These are phyloP conservation scores for Magallana angulata DNA, from an alignment of 1,140 invertebrate genomes.

Conservation along the genomic window DNA sequence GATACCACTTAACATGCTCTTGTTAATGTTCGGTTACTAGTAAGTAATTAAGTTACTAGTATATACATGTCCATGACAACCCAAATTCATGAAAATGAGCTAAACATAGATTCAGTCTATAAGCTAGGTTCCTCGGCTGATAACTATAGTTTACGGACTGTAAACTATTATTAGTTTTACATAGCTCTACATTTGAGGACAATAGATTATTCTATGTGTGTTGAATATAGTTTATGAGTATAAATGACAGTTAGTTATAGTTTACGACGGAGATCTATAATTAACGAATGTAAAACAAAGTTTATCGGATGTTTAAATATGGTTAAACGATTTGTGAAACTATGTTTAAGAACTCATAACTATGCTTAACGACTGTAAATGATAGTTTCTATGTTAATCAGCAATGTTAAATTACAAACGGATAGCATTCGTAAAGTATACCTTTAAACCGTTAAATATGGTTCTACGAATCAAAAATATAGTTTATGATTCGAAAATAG, in stretches of 20 bases:
- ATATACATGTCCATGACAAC: too few relatives aligned
- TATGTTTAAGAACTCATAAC: not conserved
- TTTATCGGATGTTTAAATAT: not conserved
- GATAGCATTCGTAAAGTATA: slow-evolving; percentile 1
- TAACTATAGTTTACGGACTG: too few relatives aligned
- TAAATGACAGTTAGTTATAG: slow-evolving; percentile 5
- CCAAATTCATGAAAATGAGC: too few relatives aligned
- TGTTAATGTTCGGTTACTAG: too few relatives aligned
- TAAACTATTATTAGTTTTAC: too few relatives aligned
- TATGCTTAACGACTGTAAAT: not conserved
- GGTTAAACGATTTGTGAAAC: not conserved
- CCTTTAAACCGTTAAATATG: not conserved
- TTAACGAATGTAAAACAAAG: slow-evolving; percentile 7
- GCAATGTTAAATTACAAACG: not conserved
- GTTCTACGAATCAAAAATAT: not conserved
- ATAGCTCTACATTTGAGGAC: too few relatives aligned
- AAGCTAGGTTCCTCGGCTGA: too few relatives aligned
- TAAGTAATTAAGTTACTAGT: too few relatives aligned
- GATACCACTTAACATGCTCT: too few relatives aligned
- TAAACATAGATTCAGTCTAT: too few relatives aligned
- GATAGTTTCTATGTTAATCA: slow-evolving; percentile 3
- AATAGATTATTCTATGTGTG: not conserved
- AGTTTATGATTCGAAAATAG: not conserved
- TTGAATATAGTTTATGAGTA: slow-evolving; percentile 20
- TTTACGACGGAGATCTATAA: not conserved